These are phyloP conservation scores for Spinibarbus caldwelli DNA, from an alignment of 2,797 vertebrate genomes.

Conservation along the genomic window DNA sequence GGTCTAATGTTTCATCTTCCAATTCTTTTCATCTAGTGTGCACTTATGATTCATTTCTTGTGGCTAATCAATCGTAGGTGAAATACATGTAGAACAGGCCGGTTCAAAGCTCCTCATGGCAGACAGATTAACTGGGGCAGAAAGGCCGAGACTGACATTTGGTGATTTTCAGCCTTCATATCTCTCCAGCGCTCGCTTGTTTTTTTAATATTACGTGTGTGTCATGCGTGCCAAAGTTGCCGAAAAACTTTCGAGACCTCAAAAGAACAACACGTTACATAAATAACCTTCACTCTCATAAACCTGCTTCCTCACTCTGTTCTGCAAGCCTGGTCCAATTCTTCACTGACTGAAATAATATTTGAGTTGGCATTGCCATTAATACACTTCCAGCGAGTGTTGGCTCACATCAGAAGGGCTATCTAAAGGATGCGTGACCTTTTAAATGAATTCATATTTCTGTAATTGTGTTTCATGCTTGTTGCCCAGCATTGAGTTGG, in stretches of 20 bases:
- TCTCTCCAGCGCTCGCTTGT: not conserved
- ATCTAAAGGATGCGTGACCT: constrained; percentile 67
- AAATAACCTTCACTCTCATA: constrained; percentile 60
- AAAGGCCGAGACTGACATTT: constrained; percentile 31
- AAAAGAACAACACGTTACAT: constrained; percentile 32
- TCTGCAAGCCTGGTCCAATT: constrained; percentile 63
- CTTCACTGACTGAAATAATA: constrained; percentile 67
- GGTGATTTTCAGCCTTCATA: constrained; percentile 37
- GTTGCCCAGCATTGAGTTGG: constrained; percentile 54
- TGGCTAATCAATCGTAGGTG: constrained; percentile 57
- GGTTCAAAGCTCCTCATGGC: constrained; percentile 28
- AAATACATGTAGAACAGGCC: constrained; percentile 61
- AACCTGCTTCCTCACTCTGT: constrained; percentile 51
- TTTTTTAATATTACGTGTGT: constrained; percentile 35
- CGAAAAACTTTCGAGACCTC: constrained; percentile 1
- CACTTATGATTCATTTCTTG: constrained; percentile 52
- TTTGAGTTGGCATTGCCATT: constrained; percentile 68
- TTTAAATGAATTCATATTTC: constrained; percentile 73
- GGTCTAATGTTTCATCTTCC: constrained; percentile 74
- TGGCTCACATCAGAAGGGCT: constrained; percentile 65
- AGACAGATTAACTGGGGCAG: constrained; percentile 19
- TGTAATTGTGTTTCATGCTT: constrained; percentile 69
- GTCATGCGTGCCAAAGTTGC: constrained; percentile 5
- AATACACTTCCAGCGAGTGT: constrained; percentile 62
- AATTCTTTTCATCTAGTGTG: constrained; percentile 71